These are phyloP conservation scores for Eurystomus glaucurus DNA, from an alignment of 2,797 vertebrate genomes.

Conservation along the genomic window DNA sequence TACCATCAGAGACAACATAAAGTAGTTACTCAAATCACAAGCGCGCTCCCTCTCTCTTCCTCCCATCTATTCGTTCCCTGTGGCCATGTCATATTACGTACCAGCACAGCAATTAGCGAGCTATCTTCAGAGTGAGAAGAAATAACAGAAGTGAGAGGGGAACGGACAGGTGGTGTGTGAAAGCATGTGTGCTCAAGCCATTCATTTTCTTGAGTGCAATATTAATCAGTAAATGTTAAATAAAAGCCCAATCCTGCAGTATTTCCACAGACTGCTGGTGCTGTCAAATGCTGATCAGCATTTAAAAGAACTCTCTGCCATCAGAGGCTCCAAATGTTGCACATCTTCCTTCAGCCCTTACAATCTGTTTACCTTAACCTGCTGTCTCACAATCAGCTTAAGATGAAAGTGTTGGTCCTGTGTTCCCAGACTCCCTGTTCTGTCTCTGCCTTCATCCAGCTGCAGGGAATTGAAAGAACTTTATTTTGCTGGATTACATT, in stretches of 20 bases:
- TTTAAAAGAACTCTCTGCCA: neutral
- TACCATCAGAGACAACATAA: neutral
- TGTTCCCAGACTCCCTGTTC: neutral
- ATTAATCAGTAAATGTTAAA: conserved; percentile 16
- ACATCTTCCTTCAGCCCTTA: neutral
- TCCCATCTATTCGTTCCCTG: neutral
- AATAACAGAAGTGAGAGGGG: conserved; percentile 30
- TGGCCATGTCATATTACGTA: neutral
- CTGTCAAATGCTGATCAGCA: neutral
- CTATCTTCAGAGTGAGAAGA: neutral
- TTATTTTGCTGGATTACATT: neutral
- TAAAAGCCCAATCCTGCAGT: neutral
- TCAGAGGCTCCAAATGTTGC: neutral
- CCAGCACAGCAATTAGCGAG: neutral
- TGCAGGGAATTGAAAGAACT: neutral
- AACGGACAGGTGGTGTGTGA: conserved; percentile 38
- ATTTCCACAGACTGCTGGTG: neutral
- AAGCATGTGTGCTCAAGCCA: neutral
- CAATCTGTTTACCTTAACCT: neutral
- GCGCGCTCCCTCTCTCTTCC: neutral
- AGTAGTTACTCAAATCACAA: neutral
- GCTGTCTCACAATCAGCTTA: neutral
- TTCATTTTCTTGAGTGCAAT: neutral
- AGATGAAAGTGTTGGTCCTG: neutral
- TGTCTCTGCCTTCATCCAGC: neutral